Conservation (phyloP, 2,888 invertebrate species). For the Galeopsomyia nigrocyanea region DNA sequence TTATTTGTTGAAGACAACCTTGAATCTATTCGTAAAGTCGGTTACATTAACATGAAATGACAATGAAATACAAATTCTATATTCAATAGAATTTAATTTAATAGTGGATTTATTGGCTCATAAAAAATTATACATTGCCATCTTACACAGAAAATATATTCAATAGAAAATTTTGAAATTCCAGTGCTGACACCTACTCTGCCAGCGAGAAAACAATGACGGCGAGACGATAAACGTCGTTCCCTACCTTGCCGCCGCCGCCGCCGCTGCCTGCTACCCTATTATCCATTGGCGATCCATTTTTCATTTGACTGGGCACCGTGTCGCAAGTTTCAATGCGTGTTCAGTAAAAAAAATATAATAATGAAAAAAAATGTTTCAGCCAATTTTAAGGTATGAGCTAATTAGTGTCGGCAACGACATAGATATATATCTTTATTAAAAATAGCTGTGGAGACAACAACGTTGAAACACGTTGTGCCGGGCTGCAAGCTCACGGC, state of each 20-base stretch:
- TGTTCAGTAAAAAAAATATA: too few relatives aligned
- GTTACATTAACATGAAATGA: not conserved
- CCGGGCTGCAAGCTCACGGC: not conserved
- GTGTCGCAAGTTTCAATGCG: too few relatives aligned
- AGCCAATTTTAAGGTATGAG: not conserved
- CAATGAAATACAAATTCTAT: too few relatives aligned
- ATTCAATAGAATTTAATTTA: too few relatives aligned
- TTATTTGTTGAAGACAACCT: not conserved
- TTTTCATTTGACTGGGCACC: slow-evolving; percentile 5
- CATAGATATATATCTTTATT: slow-evolving; percentile 2
- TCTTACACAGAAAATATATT: not conserved
- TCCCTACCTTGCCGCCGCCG: slow-evolving; percentile 22
- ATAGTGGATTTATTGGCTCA: too few relatives aligned
- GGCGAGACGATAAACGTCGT: not conserved
- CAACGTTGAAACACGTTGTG: not conserved
- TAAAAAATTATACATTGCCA: too few relatives aligned
- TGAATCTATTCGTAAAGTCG: not conserved
- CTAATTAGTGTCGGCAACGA: not conserved
- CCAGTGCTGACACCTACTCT: slow-evolving; percentile 34
- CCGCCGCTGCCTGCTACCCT: too few relatives aligned
- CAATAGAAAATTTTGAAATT: slow-evolving; percentile 2
- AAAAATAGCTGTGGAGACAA: slow-evolving; percentile 4
- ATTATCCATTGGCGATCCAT: not conserved
- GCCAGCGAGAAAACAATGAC: not conserved
- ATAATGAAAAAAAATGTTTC: too few relatives aligned